Percentiles rank a stretch among this genome's conserved stretches.
phyloP scores from a whole-genome alignment of 2,113 vertebrate species.

The Rattus rattus region DNA sequence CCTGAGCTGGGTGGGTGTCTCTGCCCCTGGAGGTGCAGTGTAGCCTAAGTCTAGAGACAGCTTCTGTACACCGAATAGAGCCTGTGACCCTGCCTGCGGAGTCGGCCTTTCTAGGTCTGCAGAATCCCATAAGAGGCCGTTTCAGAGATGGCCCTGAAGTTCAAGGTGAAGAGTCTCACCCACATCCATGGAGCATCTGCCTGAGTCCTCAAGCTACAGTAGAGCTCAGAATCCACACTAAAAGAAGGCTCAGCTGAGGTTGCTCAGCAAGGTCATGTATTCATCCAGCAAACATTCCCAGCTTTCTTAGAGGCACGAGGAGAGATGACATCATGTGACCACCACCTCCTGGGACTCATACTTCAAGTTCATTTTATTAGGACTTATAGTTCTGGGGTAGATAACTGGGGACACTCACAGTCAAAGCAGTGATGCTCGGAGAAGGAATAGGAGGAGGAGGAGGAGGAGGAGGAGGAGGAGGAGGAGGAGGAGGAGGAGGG shows the following conservation, averaged over 20 bases:
- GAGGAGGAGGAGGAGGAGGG: no score
- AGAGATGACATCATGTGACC: background rate
- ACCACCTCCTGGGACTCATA: background rate
- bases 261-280: background rate
- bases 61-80: background rate
- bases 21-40: background rate
- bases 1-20: background rate
- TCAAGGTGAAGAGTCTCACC: no score
- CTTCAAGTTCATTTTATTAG: background rate
- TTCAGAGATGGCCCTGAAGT: no score
- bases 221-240: background rate
- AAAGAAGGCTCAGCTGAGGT: background rate
- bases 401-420: no score
- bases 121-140: background rate
- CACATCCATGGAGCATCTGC: no score
- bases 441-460: no score
- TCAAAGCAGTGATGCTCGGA: background rate
- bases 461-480: no score
- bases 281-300: background rate
- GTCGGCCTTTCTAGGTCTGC: background rate
- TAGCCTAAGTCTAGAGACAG: background rate
- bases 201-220: background rate
- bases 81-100: background rate
- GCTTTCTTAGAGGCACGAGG: background rate
- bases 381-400: background rate